Evolutionary conservation across 2,797 vertebrate genomes (phyloP), one percentile per base, ranked within the genome.

Genomic region (Rhynchonycteris naso): DNA sequence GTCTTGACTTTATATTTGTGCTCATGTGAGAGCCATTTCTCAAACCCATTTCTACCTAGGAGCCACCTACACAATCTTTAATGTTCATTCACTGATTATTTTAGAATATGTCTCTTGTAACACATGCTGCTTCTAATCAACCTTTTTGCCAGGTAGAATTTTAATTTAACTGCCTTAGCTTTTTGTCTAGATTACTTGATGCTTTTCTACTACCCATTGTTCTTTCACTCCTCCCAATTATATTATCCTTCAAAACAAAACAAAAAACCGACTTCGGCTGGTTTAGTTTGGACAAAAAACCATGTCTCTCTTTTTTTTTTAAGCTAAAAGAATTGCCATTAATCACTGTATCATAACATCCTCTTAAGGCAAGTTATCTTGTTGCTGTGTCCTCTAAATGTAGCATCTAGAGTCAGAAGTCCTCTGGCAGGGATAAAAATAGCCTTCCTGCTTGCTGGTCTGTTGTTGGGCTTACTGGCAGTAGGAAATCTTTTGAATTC

Each of bases 301-400:
- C 16, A 28, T 87, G 71, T 54, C 47, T 93, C 14, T 2, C 74
- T 93, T 94, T 43, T 43, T 43, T 86, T 90, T 94, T 63, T 71
- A 65, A 95, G 63, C 78, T 92, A 93, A 54, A 90, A 96, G 95
- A 89, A 65, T 91, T 54, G 38, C n/a, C 78, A 78, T 97, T 94
- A 95, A 97, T 97, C 92, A 84, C 88, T 94, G 79, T 96, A 96
- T 96, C 94, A 80, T 91, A 96, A 97, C 96, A 93, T 96, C 97
- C 94, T 97, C 97, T 97, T 97, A 97, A 97, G 95, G 97, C 94
- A 97, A 97, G 95, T 96, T 96, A 97, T 94, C 93, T 86, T 84
- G 92, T 93, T 96, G 79, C 88, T 93, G 30, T 95, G 93, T 94
- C 81, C 78, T 95, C 89, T 96, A 90, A 96, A 93, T 97, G 95